These are phyloP conservation scores for Episyrphus balteatus DNA, from an alignment of 1,140 invertebrate species.

Conservation along the genomic window DNA sequence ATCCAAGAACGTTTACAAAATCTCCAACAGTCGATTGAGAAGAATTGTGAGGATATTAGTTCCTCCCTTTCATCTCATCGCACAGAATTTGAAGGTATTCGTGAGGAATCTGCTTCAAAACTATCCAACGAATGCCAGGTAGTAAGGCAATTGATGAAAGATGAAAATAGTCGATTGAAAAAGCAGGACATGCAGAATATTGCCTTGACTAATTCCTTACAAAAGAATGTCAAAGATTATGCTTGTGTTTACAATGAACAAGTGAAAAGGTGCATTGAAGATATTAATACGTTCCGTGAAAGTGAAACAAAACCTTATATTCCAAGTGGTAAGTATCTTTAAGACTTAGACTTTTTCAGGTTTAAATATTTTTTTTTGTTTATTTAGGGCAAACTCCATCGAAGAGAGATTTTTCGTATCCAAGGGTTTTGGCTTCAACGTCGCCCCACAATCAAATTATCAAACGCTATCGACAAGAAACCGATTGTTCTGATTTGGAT, in stretches of 20 bases:
- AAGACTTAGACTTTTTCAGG: not conserved
- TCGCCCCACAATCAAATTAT: slow-evolving; percentile 58
- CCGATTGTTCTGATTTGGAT: slow-evolving; percentile 32
- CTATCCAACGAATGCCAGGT: too few species aligned
- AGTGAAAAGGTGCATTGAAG: slow-evolving; percentile 16
- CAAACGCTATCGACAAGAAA: slow-evolving; percentile 41
- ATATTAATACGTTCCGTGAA: slow-evolving; percentile 30
- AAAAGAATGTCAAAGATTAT: slow-evolving; percentile 14
- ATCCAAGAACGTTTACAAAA: too few species aligned
- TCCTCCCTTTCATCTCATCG: too few species aligned
- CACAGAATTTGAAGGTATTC: too few species aligned
- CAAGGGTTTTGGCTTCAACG: slow-evolving; percentile 45
- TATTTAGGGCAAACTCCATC: slow-evolving; percentile 48
- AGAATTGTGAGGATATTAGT: too few species aligned
- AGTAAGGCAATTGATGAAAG: not conserved
- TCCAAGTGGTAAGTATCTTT: slow-evolving; percentile 32
- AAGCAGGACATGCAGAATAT: not conserved
- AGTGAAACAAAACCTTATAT: slow-evolving; percentile 39
- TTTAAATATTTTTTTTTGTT: slow-evolving; percentile 5
- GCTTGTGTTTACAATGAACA: slow-evolving; percentile 13
- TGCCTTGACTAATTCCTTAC: slow-evolving; percentile 9
- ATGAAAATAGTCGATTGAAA: not conserved
- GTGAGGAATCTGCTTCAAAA: too few species aligned
- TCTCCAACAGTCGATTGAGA: too few species aligned
- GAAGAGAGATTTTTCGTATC: slow-evolving; percentile 49